Evolutionary conservation across 1,140 invertebrate species (phyloP), one percentile per base, ranked within the genome.

Genomic region (Drosophila sp.): DNA sequence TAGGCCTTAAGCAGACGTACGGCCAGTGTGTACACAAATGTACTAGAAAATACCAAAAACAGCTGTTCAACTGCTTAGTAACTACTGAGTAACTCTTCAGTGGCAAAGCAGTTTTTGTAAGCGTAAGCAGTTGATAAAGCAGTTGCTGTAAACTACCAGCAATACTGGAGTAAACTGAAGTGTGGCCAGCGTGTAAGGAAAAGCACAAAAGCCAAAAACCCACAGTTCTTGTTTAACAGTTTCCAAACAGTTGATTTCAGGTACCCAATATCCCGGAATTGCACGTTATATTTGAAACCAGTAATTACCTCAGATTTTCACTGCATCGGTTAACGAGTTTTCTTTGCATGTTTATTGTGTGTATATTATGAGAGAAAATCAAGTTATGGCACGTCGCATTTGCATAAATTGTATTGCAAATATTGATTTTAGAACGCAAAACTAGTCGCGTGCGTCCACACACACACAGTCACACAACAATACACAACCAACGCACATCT

Each of bases 401-500:
- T 38, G 25, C 46, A 25, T 62, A 46, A 45, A 54, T 56, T 46
- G 16, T 18, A 48, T 46, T 34, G 50, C 34, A 34, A 53, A 34
- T 34, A 74, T 74, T 70, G 66, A 70, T 74, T 70, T 51, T 32
- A 73, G 62, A 69, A 41, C 50, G 46, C 64, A 40, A 74, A 65
- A 48, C 56, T 45, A 29, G 46, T 73, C 63, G 46, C 54, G 46
- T 50, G 46, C 57, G 56, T 57, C 64, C 65, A 72, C 62, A 58
- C 61, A 46, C 25, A 56, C n/a, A 32, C 29, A 38, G 7, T 48
- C 13, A 29, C 27, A 16, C 3, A 32, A 14, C n/a, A 11, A 57
- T 11, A 50, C 32, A 50, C 32, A 38, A 13, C n/a, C 36, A 38
- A 8, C 29, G 11, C 51, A 62, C 13, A 25, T 27, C 18, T 46